Percentiles rank a stretch among this genome's conserved stretches.
phyloP scores from a whole-genome alignment of 1,140 invertebrate genomes.

The Pomacea maculata region DNA sequence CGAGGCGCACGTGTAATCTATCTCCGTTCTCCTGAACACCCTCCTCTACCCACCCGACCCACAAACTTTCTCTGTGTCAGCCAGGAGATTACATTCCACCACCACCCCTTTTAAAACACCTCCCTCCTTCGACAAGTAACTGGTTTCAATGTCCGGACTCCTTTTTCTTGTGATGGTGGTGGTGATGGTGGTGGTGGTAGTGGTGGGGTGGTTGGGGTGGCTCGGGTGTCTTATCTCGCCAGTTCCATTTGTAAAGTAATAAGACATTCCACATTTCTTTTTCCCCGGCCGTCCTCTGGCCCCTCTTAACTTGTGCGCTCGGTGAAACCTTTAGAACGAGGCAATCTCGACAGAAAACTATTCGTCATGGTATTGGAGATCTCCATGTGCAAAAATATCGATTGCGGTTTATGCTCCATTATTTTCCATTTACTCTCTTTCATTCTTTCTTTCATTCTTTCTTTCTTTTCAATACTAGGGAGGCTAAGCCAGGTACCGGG shows the following conservation, averaged over 20 bases:
- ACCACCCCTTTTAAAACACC: neutral
- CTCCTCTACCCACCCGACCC: neutral
- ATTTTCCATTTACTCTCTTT: too few species aligned
- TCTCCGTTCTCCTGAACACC: neutral
- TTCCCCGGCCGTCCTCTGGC: too few species aligned
- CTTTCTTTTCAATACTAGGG: neutral
- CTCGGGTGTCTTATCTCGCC: neutral
- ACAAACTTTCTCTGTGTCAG: too few species aligned
- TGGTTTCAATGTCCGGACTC: neutral
- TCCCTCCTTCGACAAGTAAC: neutral
- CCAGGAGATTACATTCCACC: neutral
- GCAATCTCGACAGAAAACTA: too few species aligned
- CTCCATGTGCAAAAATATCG: too few species aligned
- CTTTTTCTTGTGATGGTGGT: neutral
- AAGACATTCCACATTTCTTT: neutral
- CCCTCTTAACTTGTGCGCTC: too few species aligned
- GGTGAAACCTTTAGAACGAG: too few species aligned
- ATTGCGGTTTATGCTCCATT: too few species aligned
- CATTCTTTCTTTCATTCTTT: too few species aligned
- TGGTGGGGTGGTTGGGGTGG: neutral
- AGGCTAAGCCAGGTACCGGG: neutral
- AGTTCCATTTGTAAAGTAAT: slow-evolving; percentile 14
- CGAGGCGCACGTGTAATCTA: too few species aligned
- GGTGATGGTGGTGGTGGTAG: neutral
- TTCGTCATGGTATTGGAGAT: too few species aligned